phyloP scores from a whole-genome alignment of 2,113 vertebrate genomes.

The Podarcis muralis region DNA sequence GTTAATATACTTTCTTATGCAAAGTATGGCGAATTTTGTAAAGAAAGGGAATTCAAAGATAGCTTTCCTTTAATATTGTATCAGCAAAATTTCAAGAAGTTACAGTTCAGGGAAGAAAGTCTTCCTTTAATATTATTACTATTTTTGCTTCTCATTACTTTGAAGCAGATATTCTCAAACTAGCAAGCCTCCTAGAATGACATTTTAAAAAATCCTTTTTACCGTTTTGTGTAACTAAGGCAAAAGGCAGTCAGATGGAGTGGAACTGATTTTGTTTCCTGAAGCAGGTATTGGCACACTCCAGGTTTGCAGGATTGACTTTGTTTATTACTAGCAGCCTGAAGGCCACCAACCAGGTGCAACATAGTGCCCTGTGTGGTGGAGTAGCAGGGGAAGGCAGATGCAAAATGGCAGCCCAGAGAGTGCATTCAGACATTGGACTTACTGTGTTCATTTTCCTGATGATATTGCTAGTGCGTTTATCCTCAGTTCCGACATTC shows the following conservation, averaged over 20 bases:
- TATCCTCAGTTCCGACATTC: no score
- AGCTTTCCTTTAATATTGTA: constrained; percentile 6
- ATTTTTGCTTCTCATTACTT: neutral
- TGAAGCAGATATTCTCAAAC: neutral
- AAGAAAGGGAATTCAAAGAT: neutral
- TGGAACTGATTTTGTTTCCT: neutral
- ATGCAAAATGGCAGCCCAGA: no score
- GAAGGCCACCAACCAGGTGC: neutral
- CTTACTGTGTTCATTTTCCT: no score
- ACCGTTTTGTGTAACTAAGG: neutral
- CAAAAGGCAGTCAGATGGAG: neutral
- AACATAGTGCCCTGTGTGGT: no score
- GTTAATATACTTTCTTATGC: neutral
- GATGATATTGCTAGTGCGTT: no score
- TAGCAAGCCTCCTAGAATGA: neutral
- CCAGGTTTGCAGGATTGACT: neutral
- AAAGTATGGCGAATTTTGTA: neutral
- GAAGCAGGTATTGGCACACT: neutral
- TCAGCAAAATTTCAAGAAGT: neutral
- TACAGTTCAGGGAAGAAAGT: neutral
- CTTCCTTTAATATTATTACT: neutral
- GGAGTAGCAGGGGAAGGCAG: no score
- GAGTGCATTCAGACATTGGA: no score
- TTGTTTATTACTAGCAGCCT: neutral
- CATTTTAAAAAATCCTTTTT: neutral